These are phyloP conservation scores for Ptychochromis oligacanthus DNA, from an alignment of 2,113 vertebrate species.

Conservation along the genomic window DNA sequence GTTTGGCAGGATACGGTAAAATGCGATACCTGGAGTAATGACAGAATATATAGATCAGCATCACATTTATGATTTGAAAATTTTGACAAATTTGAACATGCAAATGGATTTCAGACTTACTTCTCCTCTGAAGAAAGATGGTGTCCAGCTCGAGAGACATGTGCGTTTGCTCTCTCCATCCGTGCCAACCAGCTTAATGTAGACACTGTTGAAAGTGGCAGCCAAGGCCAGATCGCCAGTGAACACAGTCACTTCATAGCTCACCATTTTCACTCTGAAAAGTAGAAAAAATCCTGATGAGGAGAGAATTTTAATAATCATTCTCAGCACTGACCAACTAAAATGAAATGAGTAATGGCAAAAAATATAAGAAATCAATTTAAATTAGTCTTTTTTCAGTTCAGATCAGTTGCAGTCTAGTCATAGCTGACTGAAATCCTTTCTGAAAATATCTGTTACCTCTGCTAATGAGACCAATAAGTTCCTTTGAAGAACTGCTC, in stretches of 20 bases:
- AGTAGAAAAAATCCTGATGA: background rate
- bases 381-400: too few species aligned
- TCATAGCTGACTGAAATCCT: too few species aligned
- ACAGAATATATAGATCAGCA: background rate
- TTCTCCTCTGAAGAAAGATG: background rate
- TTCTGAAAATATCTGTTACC: too few species aligned
- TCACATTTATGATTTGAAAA: too few species aligned
- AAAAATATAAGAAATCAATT: too few species aligned
- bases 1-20: slow-evolving; percentile 32
- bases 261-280: slow-evolving; percentile 25
- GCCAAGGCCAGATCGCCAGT: background rate
- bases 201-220: slow-evolving; percentile 40
- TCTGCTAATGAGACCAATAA: too few species aligned
- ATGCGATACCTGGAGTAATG: background rate
- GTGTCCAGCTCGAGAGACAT: background rate
- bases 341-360: too few species aligned
- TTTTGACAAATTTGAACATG: background rate
- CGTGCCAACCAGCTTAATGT: slow-evolving; percentile 61
- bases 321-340: too few species aligned
- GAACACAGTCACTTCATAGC: slow-evolving; percentile 48
- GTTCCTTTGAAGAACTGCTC: too few species aligned
- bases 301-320: too few species aligned
- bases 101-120: slow-evolving; percentile 33
- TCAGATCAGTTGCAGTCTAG: too few species aligned
- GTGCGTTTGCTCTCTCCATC: slow-evolving; percentile 31